Conservation (phyloP, 2,888 invertebrate genomes). For the Perdita meconis region DNA sequence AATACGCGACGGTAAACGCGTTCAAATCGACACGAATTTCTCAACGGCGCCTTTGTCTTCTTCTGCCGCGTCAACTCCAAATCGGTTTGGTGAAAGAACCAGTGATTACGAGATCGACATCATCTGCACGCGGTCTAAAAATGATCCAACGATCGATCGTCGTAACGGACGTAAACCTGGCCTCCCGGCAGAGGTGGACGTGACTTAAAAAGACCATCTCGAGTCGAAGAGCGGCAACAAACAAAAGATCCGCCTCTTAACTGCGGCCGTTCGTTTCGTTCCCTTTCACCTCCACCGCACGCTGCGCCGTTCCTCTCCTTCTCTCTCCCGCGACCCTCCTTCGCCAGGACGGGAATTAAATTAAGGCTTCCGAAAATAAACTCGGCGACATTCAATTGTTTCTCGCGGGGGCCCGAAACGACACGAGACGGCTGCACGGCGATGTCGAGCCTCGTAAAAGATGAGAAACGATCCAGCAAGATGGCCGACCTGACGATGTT, state of each 20-base stretch:
- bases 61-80: no score
- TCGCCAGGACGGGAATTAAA: slow-evolving; percentile 75
- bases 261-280: slow-evolving; percentile 61
- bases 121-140: no score
- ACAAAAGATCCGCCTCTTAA: slow-evolving; percentile 77
- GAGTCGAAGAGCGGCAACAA: slow-evolving; percentile 71
- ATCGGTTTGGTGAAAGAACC: no score
- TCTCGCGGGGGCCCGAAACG: slow-evolving; percentile 65
- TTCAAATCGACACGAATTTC: no score
- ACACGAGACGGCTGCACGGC: slow-evolving; percentile 65
- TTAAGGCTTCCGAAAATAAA: slow-evolving; percentile 82
- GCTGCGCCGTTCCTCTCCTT: slow-evolving; percentile 38
- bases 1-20: no score
- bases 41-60: no score
- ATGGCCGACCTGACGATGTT: slow-evolving; percentile 72
- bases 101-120: no score
- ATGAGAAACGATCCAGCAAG: slow-evolving; percentile 78
- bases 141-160: slow-evolving; percentile 60
- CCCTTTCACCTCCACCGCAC: slow-evolving; percentile 54
- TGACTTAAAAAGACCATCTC: slow-evolving; percentile 79
- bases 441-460: slow-evolving; percentile 75
- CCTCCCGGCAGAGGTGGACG: slow-evolving; percentile 65
- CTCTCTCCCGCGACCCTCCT: slow-evolving; percentile 37
- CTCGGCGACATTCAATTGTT: slow-evolving; percentile 80
- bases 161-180: slow-evolving; percentile 38